These are phyloP conservation scores for Sebastes schlegelii DNA, from an alignment of 2,113 vertebrate genomes.

Conservation along the genomic window DNA sequence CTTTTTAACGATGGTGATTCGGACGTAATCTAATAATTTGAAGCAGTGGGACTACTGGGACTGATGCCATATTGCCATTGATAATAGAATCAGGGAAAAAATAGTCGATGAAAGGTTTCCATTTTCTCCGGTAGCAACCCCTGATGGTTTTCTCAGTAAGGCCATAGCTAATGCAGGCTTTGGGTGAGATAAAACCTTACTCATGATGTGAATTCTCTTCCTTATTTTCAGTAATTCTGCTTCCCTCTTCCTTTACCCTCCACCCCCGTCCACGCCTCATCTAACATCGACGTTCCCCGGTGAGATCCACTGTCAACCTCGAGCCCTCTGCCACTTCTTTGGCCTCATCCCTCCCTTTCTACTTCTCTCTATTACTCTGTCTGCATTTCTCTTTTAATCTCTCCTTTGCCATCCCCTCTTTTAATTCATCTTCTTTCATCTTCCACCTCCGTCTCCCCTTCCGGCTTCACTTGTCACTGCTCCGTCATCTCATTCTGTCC, in stretches of 20 bases:
- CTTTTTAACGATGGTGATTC: not conserved
- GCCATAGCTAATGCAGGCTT: not conserved
- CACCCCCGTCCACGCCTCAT: conserved; percentile 4
- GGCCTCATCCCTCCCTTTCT: not conserved
- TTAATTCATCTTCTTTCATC: conserved; percentile 51
- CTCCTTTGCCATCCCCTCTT: conserved; percentile 22
- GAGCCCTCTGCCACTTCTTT: not conserved
- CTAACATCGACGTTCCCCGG: conserved; percentile 7
- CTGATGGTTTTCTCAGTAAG: conserved; percentile 15
- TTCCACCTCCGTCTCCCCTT: conserved; percentile 20
- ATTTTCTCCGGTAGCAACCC: not conserved
- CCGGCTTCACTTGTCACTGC: conserved; percentile 28
- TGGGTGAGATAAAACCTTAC: not conserved
- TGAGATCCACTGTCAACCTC: conserved; percentile 6
- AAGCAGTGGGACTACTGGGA: conserved; percentile 14
- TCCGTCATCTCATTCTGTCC: not conserved
- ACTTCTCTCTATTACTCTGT: conserved; percentile 19
- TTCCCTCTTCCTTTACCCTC: not conserved
- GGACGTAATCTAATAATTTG: conserved; percentile 27
- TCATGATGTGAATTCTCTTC: not conserved
- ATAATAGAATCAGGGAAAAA: not conserved
- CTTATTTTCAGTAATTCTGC: not conserved
- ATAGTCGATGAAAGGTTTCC: not conserved
- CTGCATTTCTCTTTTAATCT: conserved; percentile 34
- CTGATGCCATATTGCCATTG: not conserved